Percentiles rank a stretch among this genome's conserved stretches.
Evolutionary conservation across 2,113 vertebrate genomes (phyloP).

Genomic region (Serinus canaria): DNA sequence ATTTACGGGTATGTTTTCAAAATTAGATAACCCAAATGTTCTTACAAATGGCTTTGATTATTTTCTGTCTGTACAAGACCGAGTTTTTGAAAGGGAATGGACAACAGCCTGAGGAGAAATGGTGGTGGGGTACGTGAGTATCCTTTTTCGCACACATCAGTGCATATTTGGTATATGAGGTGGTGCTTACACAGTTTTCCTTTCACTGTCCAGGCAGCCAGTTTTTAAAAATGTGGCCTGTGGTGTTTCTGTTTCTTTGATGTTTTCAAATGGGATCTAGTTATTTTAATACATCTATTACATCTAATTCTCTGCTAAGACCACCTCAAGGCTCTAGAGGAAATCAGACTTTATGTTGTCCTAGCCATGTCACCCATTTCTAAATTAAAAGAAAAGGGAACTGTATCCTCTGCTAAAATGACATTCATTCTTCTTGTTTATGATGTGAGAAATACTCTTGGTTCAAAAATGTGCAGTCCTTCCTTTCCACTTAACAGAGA

Average conservation of each 20-base stretch:
- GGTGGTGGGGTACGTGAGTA: background rate
- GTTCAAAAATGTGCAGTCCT: background rate
- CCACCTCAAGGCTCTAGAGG: background rate
- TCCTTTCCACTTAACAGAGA: background rate
- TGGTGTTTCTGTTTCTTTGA: conserved; percentile 54
- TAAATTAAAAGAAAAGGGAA: background rate
- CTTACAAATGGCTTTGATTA: conserved; percentile 52
- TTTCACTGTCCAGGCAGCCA: conserved; percentile 19
- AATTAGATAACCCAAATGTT: conserved; percentile 6
- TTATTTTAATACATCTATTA: conserved; percentile 15
- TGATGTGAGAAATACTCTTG: conserved; percentile 8
- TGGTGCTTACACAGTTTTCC: conserved; percentile 45
- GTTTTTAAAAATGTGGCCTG: conserved; percentile 34
- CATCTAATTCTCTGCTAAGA: conserved; percentile 13
- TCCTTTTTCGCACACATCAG: conserved; percentile 48
- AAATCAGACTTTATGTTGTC: conserved; percentile 10
- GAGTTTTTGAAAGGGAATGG: conserved; percentile 3
- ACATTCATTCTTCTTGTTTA: background rate
- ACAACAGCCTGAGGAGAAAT: conserved; percentile 49
- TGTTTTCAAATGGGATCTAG: conserved; percentile 24
- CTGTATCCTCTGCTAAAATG: background rate
- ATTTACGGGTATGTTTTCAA: background rate
- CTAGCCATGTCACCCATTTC: background rate
- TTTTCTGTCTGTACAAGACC: background rate
- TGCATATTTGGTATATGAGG: conserved; percentile 63